Evolutionary conservation across 2,888 invertebrate species (phyloP), one percentile per base, ranked within the genome.

Genomic region (Lucinisca nassula): DNA sequence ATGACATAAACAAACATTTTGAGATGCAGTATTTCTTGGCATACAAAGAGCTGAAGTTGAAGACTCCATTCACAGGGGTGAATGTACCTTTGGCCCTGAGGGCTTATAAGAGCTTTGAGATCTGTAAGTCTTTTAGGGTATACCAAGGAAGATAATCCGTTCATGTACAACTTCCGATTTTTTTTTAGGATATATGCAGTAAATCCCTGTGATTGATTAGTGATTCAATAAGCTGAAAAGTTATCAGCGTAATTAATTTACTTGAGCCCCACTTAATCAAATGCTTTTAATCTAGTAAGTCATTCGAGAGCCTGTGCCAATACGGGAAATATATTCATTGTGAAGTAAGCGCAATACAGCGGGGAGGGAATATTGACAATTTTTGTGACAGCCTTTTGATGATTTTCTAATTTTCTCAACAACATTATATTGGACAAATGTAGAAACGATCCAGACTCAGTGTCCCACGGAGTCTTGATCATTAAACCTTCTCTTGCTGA

Each of bases 241-340:
- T 67, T 67, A 67, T 67, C 67, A 67, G 35, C 32, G 67, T 67
- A 67, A 67, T 67, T 67, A 67, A 67, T 67, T 67, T 67, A 67
- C 67, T 67, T 67, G 67, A 67, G 24, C 67, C 35, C 35, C 35
- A 67, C 67, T 67, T 67, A 67, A 67, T 67, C 67, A 67, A 67
- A 67, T 67, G 67, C 67, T 35, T 67, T 67, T 67, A 67, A 67
- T 67, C 67, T 67, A 67, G 67, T 67, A 67, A 67, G 67, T 67
- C 35, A 24, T 67, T 35, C 67, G 1, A 6, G 67, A 67, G 35
- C 67, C 12, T 67, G 30, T 67, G 67, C 67, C 67, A 67, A 67
- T 67, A 67, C 51, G 24, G 58, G 27, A 58, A 27, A 58, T n/a
- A 58, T 58, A 24, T 27, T 58, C n/a, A 27, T 27, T 24, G 58